Evolutionary conservation across 2,113 vertebrate species (phyloP), one percentile per base, ranked within the genome.

Genomic region (Oceanodroma tethys): DNA sequence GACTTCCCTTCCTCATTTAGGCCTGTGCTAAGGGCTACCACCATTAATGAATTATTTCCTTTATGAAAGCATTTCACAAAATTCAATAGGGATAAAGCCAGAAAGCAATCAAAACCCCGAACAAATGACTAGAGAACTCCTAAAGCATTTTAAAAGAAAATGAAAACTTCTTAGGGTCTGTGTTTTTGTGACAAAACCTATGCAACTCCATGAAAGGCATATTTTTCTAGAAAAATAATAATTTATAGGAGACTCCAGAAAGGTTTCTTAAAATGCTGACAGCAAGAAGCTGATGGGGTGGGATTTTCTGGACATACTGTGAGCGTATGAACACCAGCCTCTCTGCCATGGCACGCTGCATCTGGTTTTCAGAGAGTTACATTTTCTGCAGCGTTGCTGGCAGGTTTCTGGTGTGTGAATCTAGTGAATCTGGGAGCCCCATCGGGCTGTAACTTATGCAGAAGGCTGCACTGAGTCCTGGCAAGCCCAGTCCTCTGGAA

Each of bases 31-130:
- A 79, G 63, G 48, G 45, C 58, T 91, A 53, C 70, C 29, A 32
- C 50, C 34, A 36, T 65, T 80, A 93, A 68, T 80, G 16, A 93
- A 95, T 93, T 82, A 88, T 90, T 95, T 96, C 84, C 93, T 91
- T 82, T 85, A 91, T 80, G 40, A 94, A 94, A 91, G 42, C 8
- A 21, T 87, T 93, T 93, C 25, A 80, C 27, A 76, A 85, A 85
- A 91, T 53, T 82, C 70, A 66, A 8, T 29, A 65, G 25, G 30
- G n/a, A 40, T 55, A 75, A 87, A 94, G 43, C 13, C 84, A 85
- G 50, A 90, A 87, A 75, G 21, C 0, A 1, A 79, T 88, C 20
- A 90, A 70, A 80, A 85, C 9, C 18, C 55, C n/a, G 13, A 75
- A 73, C 52, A 87, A 93, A 67, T 65, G 56, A n/a, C 36, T 90